Evolutionary conservation across 2,888 invertebrate species (phyloP), one percentile per base, ranked within the genome.

Genomic region (Brenthis ino): DNA sequence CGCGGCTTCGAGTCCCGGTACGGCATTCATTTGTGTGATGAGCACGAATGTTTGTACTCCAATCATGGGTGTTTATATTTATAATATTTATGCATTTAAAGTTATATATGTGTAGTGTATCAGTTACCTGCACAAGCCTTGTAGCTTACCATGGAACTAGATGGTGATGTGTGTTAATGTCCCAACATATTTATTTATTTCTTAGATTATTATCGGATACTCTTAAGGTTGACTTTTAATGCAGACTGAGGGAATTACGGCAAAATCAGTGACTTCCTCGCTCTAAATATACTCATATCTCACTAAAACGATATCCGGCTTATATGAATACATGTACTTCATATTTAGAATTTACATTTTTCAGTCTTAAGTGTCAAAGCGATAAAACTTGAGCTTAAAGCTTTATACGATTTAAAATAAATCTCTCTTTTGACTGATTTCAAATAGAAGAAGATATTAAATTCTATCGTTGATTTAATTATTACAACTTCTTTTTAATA

Each of bases 281-380:
- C 54, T 28, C 57, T 14, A 50, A 54, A 55, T 60, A 61, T 67
- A 20, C 20, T 20, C 20, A 1, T 20, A 67, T 67, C 47, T 50
- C 20, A 24, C 37, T 50, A 13, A 61, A 67, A 67, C 37, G 56
- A 56, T 56, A 67, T 56, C 6, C 61, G 2, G 50, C 28, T 50
- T n/a, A 24, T 24, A 48, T 66, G 12, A 37, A 37, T 51, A 53
- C n/a, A 63, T 50, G n/a, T 53, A 61, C 37, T 61, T 61, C 20
- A 37, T 20, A 33, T 51, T 51, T 51, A 58, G 20, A 58, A 37
- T 57, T 28, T 65, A 57, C 56, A 56, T 57, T 57, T 56, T 56
- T 51, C 57, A 37, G 12, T 57, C 4, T 57, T 37, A 51, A n/a
- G 12, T 43, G 16, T n/a, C 5, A 61, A 61, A 43, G 1, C 50